phyloP scores from a whole-genome alignment of 2,797 vertebrate species.

The Sphenopsis melanotis region DNA sequence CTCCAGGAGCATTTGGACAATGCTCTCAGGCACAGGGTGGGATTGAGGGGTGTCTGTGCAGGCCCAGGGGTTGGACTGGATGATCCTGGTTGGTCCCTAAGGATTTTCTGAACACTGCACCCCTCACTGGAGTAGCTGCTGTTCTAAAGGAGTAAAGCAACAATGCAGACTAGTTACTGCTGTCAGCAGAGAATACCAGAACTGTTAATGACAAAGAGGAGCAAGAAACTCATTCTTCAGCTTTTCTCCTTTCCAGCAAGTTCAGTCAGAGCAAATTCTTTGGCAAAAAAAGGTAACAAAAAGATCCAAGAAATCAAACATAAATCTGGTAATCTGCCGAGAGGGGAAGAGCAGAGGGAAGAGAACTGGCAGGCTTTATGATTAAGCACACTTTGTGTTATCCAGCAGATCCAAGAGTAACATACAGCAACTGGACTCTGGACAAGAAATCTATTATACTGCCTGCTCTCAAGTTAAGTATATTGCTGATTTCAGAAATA shows the following conservation, averaged over 20 bases:
- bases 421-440: neutral
- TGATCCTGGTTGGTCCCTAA: neutral
- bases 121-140: accelerated
- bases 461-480: neutral
- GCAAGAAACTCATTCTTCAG: neutral
- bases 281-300: neutral
- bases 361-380: constrained; percentile 10
- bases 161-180: neutral
- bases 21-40: neutral
- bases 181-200: neutral
- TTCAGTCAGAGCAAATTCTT: constrained; percentile 29
- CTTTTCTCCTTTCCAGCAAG: neutral
- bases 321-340: neutral
- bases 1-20: accelerated
- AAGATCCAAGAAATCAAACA: constrained; percentile 44
- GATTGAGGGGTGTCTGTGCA: neutral
- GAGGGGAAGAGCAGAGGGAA: neutral
- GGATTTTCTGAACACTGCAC: too few species aligned
- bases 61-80: accelerated
- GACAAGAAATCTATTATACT: neutral
- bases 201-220: neutral
- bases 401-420: constrained; percentile 26
- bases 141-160: accelerated
- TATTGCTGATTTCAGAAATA: constrained; percentile 1
- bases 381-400: neutral